Percentiles rank a stretch among this genome's conserved stretches.
Conservation (phyloP, 1,140 invertebrate genomes). For the Cryptotermes secundus region DNA sequence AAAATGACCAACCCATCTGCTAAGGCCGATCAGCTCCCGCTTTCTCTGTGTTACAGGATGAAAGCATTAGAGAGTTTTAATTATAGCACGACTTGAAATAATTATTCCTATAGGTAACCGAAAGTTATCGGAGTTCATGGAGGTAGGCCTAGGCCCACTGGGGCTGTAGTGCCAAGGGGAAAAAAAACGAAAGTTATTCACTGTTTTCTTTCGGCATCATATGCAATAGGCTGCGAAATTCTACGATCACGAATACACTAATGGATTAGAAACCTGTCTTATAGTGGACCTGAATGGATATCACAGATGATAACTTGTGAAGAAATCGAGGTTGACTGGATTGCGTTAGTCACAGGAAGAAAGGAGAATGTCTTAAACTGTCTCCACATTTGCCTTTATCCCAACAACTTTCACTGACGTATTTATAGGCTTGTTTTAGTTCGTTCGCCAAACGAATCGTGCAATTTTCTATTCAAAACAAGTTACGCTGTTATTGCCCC, state of each 20-base stretch:
- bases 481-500: background rate
- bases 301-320: background rate
- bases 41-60: too few relatives aligned
- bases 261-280: background rate
- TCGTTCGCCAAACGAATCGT: too few relatives aligned
- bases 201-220: background rate
- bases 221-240: background rate
- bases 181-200: too few relatives aligned
- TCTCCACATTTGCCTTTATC: background rate
- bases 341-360: background rate
- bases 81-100: background rate
- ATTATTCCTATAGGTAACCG: background rate
- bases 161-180: too few relatives aligned
- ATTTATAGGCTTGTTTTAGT: background rate
- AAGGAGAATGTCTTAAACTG: slow-evolving; percentile 4
- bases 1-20: too few relatives aligned
- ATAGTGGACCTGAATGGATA: background rate
- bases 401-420: background rate
- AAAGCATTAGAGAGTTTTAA: background rate
- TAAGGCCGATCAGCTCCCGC: too few relatives aligned
- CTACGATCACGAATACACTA: background rate
- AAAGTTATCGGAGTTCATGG: too few relatives aligned
- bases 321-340: background rate
- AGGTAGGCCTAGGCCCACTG: too few relatives aligned
- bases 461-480: background rate